phyloP scores from a whole-genome alignment of 2,888 invertebrate species.

The Cheilosia variabilis region DNA sequence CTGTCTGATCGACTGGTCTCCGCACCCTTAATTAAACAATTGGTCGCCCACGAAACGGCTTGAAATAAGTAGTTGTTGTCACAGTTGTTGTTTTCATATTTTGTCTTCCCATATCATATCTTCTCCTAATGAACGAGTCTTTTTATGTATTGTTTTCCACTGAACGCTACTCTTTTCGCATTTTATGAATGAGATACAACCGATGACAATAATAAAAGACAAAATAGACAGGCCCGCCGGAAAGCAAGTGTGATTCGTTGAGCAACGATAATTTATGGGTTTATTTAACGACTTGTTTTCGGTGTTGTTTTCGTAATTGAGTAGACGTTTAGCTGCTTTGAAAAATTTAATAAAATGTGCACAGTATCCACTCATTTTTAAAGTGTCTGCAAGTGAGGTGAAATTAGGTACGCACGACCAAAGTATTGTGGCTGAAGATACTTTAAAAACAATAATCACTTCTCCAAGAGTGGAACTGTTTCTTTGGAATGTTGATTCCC shows the following conservation, averaged over 20 bases:
- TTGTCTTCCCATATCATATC: no score
- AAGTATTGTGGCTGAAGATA: no score
- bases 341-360: no score
- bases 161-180: background rate
- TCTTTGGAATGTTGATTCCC: no score
- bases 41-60: background rate
- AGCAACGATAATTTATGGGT: no score
- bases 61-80: slow-evolving; percentile 5
- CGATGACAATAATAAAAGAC: background rate
- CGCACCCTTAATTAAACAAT: slow-evolving; percentile 27
- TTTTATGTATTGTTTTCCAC: background rate
- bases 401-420: no score
- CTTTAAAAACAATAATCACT: no score
- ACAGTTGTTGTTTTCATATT: background rate
- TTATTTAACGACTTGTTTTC: background rate
- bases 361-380: no score
- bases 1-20: background rate
- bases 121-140: slow-evolving; percentile 16
- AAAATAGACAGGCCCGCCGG: background rate
- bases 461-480: no score
- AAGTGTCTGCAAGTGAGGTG: no score
- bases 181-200: slow-evolving; percentile 28
- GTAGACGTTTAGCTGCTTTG: no score
- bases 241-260: slow-evolving; percentile 17
- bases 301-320: no score